Evolutionary conservation across 2,888 invertebrate species (phyloP).

Genomic region (Torymus aiolomorphi): DNA sequence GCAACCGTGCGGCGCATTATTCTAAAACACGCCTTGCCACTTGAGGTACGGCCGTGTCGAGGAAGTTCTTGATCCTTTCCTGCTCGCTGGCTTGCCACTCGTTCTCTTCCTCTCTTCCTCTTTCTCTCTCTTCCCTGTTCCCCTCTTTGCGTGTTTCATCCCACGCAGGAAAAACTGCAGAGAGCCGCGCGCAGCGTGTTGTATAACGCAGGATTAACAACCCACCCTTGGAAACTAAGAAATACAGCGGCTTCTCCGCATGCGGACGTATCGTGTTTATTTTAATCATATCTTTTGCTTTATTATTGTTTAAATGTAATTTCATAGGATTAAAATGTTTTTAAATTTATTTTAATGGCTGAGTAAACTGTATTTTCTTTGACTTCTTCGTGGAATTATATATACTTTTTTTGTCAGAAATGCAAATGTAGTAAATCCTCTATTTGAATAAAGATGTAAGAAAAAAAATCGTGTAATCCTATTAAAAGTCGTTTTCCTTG

Average conservation of each 20-base stretch:
- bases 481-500: neutral
- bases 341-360: neutral
- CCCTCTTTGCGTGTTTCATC: constrained; percentile 40
- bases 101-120: neutral
- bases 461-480: too few relatives aligned
- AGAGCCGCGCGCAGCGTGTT: constrained; percentile 3
- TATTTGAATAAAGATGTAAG: too few relatives aligned
- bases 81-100: constrained; percentile 8
- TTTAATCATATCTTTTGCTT: constrained; percentile 28
- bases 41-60: constrained; percentile 56
- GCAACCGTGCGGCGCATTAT: constrained; percentile 47
- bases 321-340: neutral
- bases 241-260: constrained; percentile 23
- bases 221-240: constrained; percentile 52
- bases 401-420: too few relatives aligned
- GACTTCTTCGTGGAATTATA: too few relatives aligned
- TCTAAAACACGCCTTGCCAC: constrained; percentile 57
- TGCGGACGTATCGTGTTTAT: neutral
- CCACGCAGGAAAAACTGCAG: constrained; percentile 50
- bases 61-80: constrained; percentile 60
- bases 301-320: neutral
- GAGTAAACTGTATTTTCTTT: too few relatives aligned
- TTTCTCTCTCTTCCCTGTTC: constrained; percentile 1
- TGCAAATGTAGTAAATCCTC: too few relatives aligned
- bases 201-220: constrained; percentile 54